Evolutionary conservation across 1,140 invertebrate genomes (phyloP).

Genomic region (Aphis craccivora): DNA sequence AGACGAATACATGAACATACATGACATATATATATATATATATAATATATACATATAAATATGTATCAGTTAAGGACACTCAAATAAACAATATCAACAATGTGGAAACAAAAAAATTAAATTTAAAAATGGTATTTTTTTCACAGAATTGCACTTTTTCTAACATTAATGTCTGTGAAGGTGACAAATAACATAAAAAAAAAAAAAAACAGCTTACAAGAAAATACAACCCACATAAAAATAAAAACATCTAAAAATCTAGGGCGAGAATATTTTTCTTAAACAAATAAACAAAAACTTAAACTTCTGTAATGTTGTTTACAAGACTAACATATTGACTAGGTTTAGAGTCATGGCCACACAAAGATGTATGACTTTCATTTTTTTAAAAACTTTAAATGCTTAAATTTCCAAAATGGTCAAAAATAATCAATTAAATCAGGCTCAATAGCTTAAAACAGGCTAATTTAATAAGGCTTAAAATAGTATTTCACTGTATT

Average conservation of each 20-base stretch:
- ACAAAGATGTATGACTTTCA: constrained; percentile 41
- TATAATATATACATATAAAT: no score
- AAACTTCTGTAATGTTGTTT: constrained; percentile 53
- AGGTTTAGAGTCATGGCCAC: constrained; percentile 56
- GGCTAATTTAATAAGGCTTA: constrained; percentile 1
- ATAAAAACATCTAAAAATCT: constrained; percentile 38
- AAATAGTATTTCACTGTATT: constrained; percentile 39
- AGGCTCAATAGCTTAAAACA: background rate
- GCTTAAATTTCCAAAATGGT: constrained; percentile 23
- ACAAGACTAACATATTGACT: constrained; percentile 55
- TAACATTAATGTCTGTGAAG: constrained; percentile 44
- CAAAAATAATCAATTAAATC: constrained; percentile 39
- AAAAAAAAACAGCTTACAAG: constrained; percentile 43
- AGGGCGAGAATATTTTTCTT: constrained; percentile 29
- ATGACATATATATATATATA: background rate
- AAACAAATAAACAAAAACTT: constrained; percentile 55
- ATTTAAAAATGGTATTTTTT: constrained; percentile 35
- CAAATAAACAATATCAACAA: constrained; percentile 54
- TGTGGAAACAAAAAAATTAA: constrained; percentile 43
- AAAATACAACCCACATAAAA: constrained; percentile 53
- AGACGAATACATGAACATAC: background rate
- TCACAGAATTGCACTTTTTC: constrained; percentile 47
- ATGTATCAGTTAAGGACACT: constrained; percentile 32
- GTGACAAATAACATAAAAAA: constrained; percentile 43
- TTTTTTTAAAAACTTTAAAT: constrained; percentile 32